Base-by-base conservation (phyloP, 2,113 vertebrate species). In the Jaculus jaculus region DNA sequence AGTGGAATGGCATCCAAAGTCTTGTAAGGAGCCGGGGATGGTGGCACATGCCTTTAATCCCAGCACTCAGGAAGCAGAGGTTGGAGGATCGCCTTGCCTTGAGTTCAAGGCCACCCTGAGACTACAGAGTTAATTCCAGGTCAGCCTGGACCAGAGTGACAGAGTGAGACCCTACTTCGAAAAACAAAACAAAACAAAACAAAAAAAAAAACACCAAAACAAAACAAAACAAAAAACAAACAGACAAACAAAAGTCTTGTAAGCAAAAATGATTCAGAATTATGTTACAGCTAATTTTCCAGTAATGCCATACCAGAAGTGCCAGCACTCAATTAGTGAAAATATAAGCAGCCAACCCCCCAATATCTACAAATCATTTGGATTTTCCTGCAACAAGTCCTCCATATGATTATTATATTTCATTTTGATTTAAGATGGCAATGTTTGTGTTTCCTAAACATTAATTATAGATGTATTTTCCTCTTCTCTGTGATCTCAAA, bases 371-470 rank as follows among this genome's bases (percentile, higher is more conserved):
- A 95, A 97, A 97, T 89, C 88, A 23, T 96, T 61, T 91, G 72
- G 84, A 63, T 96, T 97, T 97, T 97, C 95, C 97, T 97, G 94
- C 96, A 96, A 85, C 97, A 97, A 97, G 94, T 97, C 95, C 93
- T 97, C 96, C 93, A n/a, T 96, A 93, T 95, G 97, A 97, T 98
- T 97, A 97, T 98, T 97, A 96, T 96, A 96, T 96, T 97, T 96
- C 96, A 96, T 96, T 94, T 96, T 98, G 97, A 98, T 98, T 98
- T 98, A 98, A 96, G 97, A 98, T 94, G 97, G 97, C 96, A 98
- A 97, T 58, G 87, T 97, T 90, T 97, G 95, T 95, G 94, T 97
- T 98, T 96, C 79, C 97, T 96, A 97, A 98, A 97, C 97, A 97
- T 98, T 98, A 97, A 98, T 98, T 97, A 98, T 95, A 82, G 87